Evolutionary conservation across 2,113 vertebrate genomes (phyloP).

Genomic region (Trinectes maculatus): DNA sequence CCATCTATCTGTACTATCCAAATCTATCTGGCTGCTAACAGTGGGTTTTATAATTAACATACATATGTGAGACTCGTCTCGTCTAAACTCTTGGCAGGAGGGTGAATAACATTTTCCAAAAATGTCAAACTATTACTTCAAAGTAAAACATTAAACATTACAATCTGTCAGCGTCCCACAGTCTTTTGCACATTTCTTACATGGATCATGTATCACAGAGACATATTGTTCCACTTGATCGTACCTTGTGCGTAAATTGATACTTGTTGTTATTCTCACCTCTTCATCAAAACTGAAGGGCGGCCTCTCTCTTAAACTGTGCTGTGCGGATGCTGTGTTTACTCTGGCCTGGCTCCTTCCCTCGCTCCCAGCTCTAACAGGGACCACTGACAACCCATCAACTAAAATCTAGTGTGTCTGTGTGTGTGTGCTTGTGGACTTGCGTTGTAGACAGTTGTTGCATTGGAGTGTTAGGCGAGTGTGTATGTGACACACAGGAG

Average conservation of each 20-base stretch:
- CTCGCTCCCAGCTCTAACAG: slow-evolving; percentile 35
- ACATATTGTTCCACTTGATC: slow-evolving; percentile 6
- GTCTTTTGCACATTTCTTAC: slow-evolving; percentile 25
- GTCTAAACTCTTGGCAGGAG: neutral
- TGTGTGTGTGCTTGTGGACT: neutral
- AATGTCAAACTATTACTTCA: neutral
- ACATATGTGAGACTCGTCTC: neutral
- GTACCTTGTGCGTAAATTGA: slow-evolving; percentile 11
- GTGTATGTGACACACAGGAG: too few species aligned
- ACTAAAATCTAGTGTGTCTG: slow-evolving; percentile 3
- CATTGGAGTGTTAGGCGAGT: slow-evolving; percentile 7
- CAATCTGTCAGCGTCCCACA: neutral
- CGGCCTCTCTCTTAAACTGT: slow-evolving; percentile 6
- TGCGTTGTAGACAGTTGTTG: neutral
- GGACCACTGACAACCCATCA: neutral
- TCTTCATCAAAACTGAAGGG: slow-evolving; percentile 27
- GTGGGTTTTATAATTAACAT: neutral
- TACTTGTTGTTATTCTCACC: slow-evolving; percentile 34
- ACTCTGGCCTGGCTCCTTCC: slow-evolving; percentile 25
- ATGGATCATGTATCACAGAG: neutral
- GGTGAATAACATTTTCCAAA: neutral
- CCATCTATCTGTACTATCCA: too few species aligned
- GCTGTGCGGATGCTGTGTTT: slow-evolving; percentile 29
- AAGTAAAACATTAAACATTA: neutral
- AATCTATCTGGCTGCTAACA: neutral